phyloP scores from a whole-genome alignment of 2,888 invertebrate genomes.

The Bellardia pandia region DNA sequence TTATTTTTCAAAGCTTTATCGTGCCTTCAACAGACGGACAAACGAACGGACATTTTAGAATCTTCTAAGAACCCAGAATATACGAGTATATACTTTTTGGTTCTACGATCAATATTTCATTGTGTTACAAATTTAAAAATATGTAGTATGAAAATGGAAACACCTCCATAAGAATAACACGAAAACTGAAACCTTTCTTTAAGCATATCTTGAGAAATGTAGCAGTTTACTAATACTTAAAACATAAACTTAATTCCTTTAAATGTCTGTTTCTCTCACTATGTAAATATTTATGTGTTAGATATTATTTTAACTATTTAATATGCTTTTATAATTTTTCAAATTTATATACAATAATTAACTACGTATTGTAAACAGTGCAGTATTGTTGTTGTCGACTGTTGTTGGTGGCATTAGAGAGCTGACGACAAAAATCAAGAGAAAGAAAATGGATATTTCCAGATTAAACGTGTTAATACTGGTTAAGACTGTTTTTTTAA shows the following conservation, averaged over 20 bases:
- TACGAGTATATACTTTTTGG: no score
- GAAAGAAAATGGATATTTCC: slow-evolving; percentile 29
- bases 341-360: slow-evolving; percentile 17
- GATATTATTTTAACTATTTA: slow-evolving; percentile 25
- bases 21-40: no score
- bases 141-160: no score
- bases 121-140: no score
- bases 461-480: slow-evolving; percentile 62
- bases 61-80: no score
- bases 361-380: slow-evolving; percentile 7
- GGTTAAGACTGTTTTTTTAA: slow-evolving; percentile 59
- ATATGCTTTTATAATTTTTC: slow-evolving; percentile 9
- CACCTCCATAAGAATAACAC: no score
- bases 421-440: not conserved
- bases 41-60: no score
- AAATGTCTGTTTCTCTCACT: not conserved
- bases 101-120: no score
- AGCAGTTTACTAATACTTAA: not conserved
- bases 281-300: slow-evolving; percentile 11
- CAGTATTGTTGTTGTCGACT: slow-evolving; percentile 18
- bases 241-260: slow-evolving; percentile 4
- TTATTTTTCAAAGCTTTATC: no score
- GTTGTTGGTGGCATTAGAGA: slow-evolving; percentile 15
- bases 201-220: not conserved
- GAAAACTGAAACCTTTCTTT: no score